A percentile compares a stretch with the other conserved stretches of the same genome.
Evolutionary conservation across 2,888 invertebrate genomes (phyloP).

Genomic region (Empis stercorea): DNA sequence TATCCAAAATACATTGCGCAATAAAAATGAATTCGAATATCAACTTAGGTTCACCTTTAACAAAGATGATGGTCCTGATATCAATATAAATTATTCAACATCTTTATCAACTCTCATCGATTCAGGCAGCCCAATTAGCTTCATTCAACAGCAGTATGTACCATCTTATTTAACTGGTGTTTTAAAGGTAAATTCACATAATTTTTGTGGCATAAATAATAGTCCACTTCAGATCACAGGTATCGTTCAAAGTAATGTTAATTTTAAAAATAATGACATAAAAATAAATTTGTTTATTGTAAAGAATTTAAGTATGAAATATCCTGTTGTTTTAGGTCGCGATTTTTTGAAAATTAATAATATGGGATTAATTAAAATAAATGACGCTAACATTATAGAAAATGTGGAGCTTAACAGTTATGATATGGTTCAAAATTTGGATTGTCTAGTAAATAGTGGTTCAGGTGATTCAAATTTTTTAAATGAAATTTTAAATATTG

Average conservation of each 20-base stretch:
- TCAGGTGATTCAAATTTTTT: slow-evolving; percentile 1
- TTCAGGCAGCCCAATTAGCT: slow-evolving; percentile 10
- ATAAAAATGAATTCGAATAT: slow-evolving; percentile 1
- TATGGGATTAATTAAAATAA: background rate
- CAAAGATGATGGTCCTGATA: background rate
- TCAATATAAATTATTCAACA: background rate
- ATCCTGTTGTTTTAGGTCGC: slow-evolving; percentile 9
- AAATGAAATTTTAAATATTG: slow-evolving; percentile 8
- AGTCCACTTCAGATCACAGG: slow-evolving; percentile 8
- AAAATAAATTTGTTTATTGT: slow-evolving; percentile 9
- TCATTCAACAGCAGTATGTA: slow-evolving; percentile 7
- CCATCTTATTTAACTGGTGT: slow-evolving; percentile 1
- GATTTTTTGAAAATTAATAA: slow-evolving; percentile 9
- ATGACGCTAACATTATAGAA: too few relatives aligned
- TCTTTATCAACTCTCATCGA: slow-evolving; percentile 5
- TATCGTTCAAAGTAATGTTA: slow-evolving; percentile 5
- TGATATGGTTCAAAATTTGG: background rate
- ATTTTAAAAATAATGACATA: slow-evolving; percentile 5
- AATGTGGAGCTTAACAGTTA: slow-evolving; percentile 3
- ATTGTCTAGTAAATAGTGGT: background rate
- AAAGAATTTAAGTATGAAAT: slow-evolving; percentile 9
- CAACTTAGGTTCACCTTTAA: background rate
- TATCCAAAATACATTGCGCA: background rate
- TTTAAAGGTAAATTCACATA: background rate
- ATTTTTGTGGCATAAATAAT: slow-evolving; percentile 10